phyloP scores from a whole-genome alignment of 1,140 invertebrate species.

The Pseudomyrmex dendroicus region DNA sequence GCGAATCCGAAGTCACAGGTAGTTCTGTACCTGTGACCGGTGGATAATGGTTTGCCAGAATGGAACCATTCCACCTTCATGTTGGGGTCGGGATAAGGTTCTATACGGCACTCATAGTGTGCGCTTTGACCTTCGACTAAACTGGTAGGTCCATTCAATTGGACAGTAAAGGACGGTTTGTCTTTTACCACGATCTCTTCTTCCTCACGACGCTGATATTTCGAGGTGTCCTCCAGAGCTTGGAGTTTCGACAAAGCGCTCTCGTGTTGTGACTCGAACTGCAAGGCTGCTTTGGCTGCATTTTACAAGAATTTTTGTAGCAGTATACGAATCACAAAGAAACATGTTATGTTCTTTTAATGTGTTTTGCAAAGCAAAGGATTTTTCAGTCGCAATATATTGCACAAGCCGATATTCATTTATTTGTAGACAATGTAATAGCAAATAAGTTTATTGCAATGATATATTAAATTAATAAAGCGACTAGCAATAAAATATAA shows the following conservation, averaged over 20 bases:
- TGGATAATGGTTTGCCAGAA: constrained; percentile 95
- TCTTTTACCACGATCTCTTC: constrained; percentile 92
- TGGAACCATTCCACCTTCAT: constrained; percentile 98
- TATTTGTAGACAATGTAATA: not conserved
- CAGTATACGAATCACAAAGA: constrained; percentile 40
- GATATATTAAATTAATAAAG: constrained; percentile 3
- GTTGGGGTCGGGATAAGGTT: constrained; percentile 97
- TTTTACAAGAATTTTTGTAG: constrained; percentile 64
- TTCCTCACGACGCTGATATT: constrained; percentile 92
- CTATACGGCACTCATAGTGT: constrained; percentile 98
- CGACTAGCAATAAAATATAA: constrained; percentile 15
- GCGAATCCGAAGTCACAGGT: constrained; percentile 98
- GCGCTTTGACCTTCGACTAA: constrained; percentile 95
- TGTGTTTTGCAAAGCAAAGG: not conserved
- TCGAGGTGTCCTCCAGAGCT: constrained; percentile 92
- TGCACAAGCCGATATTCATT: not conserved
- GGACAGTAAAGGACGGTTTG: constrained; percentile 93
- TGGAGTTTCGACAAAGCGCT: constrained; percentile 94
- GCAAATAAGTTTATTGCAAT: constrained; percentile 27
- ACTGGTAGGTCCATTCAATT: constrained; percentile 92
- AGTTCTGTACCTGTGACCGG: constrained; percentile 95
- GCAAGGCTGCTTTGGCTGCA: constrained; percentile 92
- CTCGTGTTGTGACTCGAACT: constrained; percentile 96
- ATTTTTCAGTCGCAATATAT: not conserved
- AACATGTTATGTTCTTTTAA: not conserved